Conservation (phyloP, 2,113 vertebrate species). For the Cariama cristata region DNA sequence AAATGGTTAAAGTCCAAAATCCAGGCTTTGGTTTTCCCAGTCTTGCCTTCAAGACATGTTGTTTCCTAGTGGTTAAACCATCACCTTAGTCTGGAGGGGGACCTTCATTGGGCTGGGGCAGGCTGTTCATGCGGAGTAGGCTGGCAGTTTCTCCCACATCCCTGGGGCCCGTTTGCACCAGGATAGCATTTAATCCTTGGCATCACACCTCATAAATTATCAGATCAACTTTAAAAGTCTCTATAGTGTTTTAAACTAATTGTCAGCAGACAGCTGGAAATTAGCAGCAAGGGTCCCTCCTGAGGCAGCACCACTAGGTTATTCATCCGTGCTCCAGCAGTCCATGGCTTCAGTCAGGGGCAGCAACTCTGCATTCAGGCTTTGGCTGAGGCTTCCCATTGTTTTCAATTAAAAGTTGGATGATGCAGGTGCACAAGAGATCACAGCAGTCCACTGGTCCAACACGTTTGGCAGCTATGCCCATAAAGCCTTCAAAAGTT, state of each 20-base stretch:
- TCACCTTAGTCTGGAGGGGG: neutral
- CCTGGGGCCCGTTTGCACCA: rapidly evolving
- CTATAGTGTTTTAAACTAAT: neutral
- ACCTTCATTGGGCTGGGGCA: neutral
- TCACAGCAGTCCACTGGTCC: neutral
- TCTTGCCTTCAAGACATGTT: neutral
- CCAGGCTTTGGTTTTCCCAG: neutral
- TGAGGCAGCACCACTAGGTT: neutral
- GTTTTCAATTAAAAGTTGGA: neutral
- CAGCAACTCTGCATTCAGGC: neutral
- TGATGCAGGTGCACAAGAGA: neutral
- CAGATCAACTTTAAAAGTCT: neutral
- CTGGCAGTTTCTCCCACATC: neutral
- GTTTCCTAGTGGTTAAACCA: neutral
- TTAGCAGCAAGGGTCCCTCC: neutral
- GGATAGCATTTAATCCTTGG: too few species aligned
- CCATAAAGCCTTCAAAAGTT: neutral
- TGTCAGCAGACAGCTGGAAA: neutral
- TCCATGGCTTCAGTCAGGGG: neutral
- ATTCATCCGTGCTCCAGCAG: neutral
- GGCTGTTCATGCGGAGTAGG: neutral
- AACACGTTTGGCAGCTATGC: neutral
- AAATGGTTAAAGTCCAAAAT: neutral
- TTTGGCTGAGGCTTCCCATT: neutral
- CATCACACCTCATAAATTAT: neutral